Evolutionary conservation across 1,140 invertebrate species (phyloP), one percentile per base, ranked within the genome.

Genomic region (Philotrypesis tridentata): DNA sequence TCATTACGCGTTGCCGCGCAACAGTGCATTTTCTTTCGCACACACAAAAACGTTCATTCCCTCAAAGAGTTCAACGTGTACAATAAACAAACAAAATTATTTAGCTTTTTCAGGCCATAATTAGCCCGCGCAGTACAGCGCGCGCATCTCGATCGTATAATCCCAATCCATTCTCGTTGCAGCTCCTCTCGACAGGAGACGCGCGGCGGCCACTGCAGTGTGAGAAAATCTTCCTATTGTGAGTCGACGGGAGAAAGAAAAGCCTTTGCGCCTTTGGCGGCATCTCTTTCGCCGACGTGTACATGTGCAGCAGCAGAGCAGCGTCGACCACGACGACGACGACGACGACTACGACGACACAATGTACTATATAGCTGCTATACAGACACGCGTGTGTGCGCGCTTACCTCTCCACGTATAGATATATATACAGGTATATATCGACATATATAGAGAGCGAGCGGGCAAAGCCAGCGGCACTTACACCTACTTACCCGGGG

Each of bases 191-290:
- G 21, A 55, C 33, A 37, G 33, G 33, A 37, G 33, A 3, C 21
- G 48, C 21, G 17, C 17, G 12, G 0, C 31, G 12, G 9, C 2
- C n/a, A 73, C 11, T 4, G 27, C 33, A n/a, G 60, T 78, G 48
- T 80, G 60, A 79, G 67, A 91, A 91, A 91, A 91, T 89, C 88
- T 89, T 89, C 86, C 89, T 83, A 90, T 91, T 91, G n/a, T n/a
- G 90, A 89, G 9, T 37, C 33, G 33, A 90, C 37, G 27, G 6
- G 6, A 80, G 55, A 79, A 88, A 87, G 87, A 87, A 90, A 89
- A 88, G 83, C 87, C 87, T 14, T 11, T 14, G 78, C 67, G 71
- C 73, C 86, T 89, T 86, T 88, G 89, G 85, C 89, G 88, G 89
- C 86, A 79, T 84, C 65, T 85, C 84, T 84, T 87, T 90, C 87